Percentiles rank a stretch among this genome's conserved stretches.
These are phyloP conservation scores for Orchesella flavescens DNA, from an alignment of 2,888 invertebrate species.

Conservation along the genomic window DNA sequence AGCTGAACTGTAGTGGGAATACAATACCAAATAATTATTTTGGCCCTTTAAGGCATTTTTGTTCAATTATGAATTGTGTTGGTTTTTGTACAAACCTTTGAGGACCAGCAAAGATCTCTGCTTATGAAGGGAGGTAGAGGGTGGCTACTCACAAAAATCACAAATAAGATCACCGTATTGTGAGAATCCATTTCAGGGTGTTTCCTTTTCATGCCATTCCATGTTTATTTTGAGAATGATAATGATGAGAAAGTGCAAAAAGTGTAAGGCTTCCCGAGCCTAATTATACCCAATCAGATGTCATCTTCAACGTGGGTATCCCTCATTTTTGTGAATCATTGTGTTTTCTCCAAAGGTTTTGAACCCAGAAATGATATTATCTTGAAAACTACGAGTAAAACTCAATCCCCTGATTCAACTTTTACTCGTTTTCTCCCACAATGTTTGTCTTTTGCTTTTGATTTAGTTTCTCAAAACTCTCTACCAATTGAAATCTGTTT, in stretches of 20 bases:
- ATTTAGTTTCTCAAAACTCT: slow-evolving; percentile 6
- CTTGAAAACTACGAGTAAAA: neutral
- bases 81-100: neutral
- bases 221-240: neutral
- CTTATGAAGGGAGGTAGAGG: neutral
- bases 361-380: neutral
- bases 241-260: slow-evolving; percentile 11
- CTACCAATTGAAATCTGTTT: neutral
- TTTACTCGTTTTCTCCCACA: slow-evolving; percentile 17
- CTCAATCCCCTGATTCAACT: neutral
- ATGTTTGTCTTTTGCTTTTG: slow-evolving; percentile 12
- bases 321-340: neutral
- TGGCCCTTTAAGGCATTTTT: neutral
- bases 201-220: neutral
- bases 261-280: slow-evolving; percentile 18
- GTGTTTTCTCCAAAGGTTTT: neutral
- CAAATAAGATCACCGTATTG: slow-evolving; percentile 18
- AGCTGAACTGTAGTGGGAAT: neutral
- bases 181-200: slow-evolving; percentile 20
- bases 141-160: neutral
- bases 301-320: neutral
- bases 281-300: slow-evolving; percentile 1
- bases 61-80: slow-evolving; percentile 7
- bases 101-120: neutral
- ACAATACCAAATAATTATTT: neutral